A percentile compares a stretch with the other conserved stretches of the same genome.
Evolutionary conservation across 1,140 invertebrate species (phyloP).

Genomic region (Aphelinus atriplicis): DNA sequence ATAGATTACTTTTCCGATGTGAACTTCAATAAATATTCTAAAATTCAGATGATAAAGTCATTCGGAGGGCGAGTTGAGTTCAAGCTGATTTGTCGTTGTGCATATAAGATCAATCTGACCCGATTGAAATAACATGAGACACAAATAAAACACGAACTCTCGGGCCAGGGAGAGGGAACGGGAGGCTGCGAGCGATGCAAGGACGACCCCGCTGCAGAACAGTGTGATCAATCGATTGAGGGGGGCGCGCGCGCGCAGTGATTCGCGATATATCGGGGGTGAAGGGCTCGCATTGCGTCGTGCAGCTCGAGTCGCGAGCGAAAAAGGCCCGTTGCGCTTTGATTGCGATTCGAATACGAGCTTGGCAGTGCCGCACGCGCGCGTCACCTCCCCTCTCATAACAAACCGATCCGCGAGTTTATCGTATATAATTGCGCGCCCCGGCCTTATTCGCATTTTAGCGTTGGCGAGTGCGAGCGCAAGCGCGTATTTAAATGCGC

Average conservation of each 20-base stretch:
- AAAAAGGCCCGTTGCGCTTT: background rate
- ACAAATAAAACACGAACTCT: too few relatives aligned
- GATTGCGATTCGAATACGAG: constrained; percentile 21
- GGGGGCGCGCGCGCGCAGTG: background rate
- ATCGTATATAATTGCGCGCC: constrained; percentile 59
- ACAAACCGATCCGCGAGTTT: constrained; percentile 44
- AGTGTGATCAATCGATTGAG: constrained; percentile 21
- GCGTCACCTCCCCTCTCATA: too few relatives aligned
- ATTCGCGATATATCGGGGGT: constrained; percentile 4
- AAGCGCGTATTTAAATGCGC: background rate
- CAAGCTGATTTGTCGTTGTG: too few relatives aligned
- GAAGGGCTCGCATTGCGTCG: too few relatives aligned
- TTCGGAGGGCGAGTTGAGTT: too few relatives aligned
- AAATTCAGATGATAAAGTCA: too few relatives aligned
- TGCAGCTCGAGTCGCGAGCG: too few relatives aligned
- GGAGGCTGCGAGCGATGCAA: background rate
- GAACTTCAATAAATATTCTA: too few relatives aligned
- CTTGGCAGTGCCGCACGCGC: background rate
- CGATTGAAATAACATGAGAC: too few relatives aligned
- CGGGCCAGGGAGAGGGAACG: background rate
- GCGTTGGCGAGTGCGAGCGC: constrained; percentile 47
- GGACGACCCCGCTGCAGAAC: background rate
- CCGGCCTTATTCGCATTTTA: constrained; percentile 55
- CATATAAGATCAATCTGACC: too few relatives aligned
- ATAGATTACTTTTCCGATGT: too few relatives aligned